These are phyloP conservation scores for Cephus cinctus DNA, from an alignment of 1,140 invertebrate genomes.

Conservation along the genomic window DNA sequence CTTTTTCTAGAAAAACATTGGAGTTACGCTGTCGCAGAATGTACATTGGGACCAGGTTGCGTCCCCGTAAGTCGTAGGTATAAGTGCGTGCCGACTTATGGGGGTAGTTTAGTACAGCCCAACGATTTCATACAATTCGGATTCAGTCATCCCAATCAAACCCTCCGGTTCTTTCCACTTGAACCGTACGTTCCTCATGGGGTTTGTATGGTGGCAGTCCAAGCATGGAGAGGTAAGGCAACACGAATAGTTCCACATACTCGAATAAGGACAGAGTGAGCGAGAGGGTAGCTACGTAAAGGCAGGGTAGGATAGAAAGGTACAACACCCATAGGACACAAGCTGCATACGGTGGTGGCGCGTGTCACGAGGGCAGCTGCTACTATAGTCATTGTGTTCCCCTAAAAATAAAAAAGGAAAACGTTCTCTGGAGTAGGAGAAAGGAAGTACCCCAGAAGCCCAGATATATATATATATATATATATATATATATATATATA, in stretches of 20 bases:
- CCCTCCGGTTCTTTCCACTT: neutral
- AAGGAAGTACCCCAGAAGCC: neutral
- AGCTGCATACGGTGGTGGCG: constrained; percentile 19
- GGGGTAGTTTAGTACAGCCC: too few relatives aligned
- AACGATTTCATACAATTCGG: neutral
- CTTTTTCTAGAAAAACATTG: too few relatives aligned
- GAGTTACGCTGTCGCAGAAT: too few relatives aligned
- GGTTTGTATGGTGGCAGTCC: too few relatives aligned
- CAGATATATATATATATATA: too few relatives aligned
- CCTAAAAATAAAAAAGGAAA: constrained; percentile 24
- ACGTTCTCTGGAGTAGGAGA: constrained; percentile 9
- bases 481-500: too few relatives aligned
- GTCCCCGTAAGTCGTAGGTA: too few relatives aligned
- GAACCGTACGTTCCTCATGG: neutral
- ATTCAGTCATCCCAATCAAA: neutral
- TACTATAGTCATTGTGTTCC: constrained; percentile 32
- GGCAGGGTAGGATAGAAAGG: constrained; percentile 4
- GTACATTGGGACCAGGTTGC: too few relatives aligned
- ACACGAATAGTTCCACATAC: neutral
- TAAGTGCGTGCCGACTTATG: too few relatives aligned
- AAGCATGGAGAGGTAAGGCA: too few relatives aligned
- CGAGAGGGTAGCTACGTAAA: neutral
- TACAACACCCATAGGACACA: neutral
- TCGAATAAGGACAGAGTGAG: neutral
- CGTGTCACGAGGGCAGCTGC: constrained; percentile 36